Base-by-base conservation (phyloP, 1,140 invertebrate genomes). In the Teleogryllus occipitalis region DNA sequence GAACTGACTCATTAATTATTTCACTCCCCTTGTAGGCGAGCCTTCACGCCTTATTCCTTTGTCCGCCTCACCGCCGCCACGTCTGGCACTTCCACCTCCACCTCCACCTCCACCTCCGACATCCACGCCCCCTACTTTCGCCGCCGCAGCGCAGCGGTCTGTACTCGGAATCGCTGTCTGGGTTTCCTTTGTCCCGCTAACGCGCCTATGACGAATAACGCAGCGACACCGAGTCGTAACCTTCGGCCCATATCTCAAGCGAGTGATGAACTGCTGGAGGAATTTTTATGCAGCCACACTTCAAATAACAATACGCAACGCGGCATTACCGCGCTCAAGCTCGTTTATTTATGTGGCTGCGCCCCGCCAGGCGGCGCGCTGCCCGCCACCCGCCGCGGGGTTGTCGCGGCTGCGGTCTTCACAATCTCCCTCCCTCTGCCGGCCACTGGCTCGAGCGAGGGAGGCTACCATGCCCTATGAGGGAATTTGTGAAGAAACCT, bases 1-100 rank as follows among this genome's bases (percentile, higher is more conserved):
- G 54, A 65, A 65, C 54, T 65, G 54, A 65, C 54, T 65, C 54
- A 65, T 65, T 65, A 65, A 65, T 65, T 65, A 65, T 65, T 65
- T 65, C 54, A 65, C 54, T 65, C 18, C 54, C 18, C 54, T 65
- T 18, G 54, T 65, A 14, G 54, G 54, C 54, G 54, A 18, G 54
- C 18, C 10, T 65, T 65, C 54, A 65, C 54, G 54, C 54, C 2
- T 7, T 18, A 7, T 14, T 18, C 10, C 54, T 10, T 65, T 39
- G 27, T 39, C 27, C 27, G 27, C 27, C 27, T 39, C 27, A 39
- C 27, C 27, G 27, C 27, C 18, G 54, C 54, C 18, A 14, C 18
- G 54, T 65, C 54, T 65, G 54, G 54, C 54, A 65, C 10, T 7
- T 65, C 54, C 54, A 18, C 54, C 54, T 65, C 18, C 54, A 18